These are phyloP conservation scores for Gorilla gorilla DNA, from an alignment of 2,113 vertebrate species.

Conservation along the genomic window DNA sequence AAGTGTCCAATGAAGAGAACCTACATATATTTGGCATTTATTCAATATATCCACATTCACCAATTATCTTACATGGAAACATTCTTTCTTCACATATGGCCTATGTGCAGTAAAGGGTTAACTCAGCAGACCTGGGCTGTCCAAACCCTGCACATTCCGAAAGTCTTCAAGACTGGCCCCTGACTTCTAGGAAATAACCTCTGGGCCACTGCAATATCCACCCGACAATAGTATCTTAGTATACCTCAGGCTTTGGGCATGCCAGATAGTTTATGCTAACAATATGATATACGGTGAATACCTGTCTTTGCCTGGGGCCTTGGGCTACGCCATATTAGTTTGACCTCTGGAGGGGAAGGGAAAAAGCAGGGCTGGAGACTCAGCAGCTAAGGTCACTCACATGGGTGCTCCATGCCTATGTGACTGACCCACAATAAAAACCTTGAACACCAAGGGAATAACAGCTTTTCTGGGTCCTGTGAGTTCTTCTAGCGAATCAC, in stretches of 20 bases:
- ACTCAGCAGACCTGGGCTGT: neutral
- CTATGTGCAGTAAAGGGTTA: neutral
- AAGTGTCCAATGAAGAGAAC: neutral
- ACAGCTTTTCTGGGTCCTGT: neutral
- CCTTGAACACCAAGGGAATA: neutral
- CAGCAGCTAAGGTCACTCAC: neutral
- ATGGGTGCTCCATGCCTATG: neutral
- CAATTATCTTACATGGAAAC: constrained; percentile 32
- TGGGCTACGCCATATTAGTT: neutral
- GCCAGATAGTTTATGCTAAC: neutral
- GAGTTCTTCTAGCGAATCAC: neutral
- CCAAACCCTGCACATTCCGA: neutral
- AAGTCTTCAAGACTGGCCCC: neutral
- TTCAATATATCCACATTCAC: neutral
- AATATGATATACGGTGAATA: constrained; percentile 1
- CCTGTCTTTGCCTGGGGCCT: neutral
- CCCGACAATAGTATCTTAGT: neutral
- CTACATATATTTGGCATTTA: constrained; percentile 34
- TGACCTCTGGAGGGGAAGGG: neutral
- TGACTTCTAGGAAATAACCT: constrained; percentile 37
- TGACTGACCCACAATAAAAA: neutral
- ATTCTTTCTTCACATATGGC: neutral
- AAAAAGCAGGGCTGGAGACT: neutral
- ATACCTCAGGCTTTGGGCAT: neutral
- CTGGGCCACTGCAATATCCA: neutral